Conservation (phyloP, 1,140 invertebrate species). For the Heliothis virescens region DNA sequence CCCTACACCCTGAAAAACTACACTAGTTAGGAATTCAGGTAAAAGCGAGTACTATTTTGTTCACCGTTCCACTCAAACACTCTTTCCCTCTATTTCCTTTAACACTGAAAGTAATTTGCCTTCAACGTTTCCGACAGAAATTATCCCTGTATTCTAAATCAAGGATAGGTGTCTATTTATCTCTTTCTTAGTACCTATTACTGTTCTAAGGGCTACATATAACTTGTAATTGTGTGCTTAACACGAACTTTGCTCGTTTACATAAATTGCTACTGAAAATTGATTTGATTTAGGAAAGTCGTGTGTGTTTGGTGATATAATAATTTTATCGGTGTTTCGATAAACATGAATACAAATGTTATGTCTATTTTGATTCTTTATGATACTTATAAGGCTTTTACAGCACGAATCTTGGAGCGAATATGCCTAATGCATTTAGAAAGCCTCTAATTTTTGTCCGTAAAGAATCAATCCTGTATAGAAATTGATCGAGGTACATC, state of each 20-base stretch:
- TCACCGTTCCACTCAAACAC: neutral
- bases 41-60: neutral
- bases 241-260: constrained; percentile 42
- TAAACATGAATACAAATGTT: neutral
- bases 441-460: too few relatives aligned
- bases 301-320: constrained; percentile 6
- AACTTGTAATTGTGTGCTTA: constrained; percentile 29
- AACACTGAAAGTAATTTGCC: constrained; percentile 17
- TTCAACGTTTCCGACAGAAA: constrained; percentile 19
- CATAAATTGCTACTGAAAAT: constrained; percentile 39
- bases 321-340: neutral
- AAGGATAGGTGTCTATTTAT: constrained; percentile 42
- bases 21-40: neutral
- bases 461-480: too few relatives aligned
- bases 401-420: too few relatives aligned
- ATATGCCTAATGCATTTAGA: too few relatives aligned
- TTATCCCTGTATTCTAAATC: constrained; percentile 34
- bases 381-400: too few relatives aligned
- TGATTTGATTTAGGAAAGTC: constrained; percentile 24
- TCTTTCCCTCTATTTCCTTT: constrained; percentile 3
- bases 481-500: too few relatives aligned
- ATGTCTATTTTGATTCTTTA: neutral
- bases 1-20: too few relatives aligned
- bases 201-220: constrained; percentile 37
- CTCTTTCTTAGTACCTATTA: constrained; percentile 43